Conservation (phyloP, 1,140 invertebrate species). For the Drosophila nebulosa region DNA sequence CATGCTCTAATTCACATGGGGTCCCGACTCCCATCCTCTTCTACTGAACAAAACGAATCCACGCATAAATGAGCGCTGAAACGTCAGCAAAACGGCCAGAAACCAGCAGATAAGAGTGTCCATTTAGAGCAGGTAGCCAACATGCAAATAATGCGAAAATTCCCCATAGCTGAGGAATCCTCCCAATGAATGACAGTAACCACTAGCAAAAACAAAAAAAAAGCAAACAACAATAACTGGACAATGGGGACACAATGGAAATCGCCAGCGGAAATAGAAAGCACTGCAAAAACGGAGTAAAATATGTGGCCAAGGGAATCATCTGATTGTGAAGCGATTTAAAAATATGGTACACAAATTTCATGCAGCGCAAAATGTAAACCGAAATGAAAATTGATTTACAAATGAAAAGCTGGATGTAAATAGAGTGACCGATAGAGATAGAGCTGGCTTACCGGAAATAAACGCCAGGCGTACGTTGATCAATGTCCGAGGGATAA, state of each 20-base stretch:
- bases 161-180: neutral
- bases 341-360: slow-evolving; percentile 46
- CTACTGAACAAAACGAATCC: slow-evolving; percentile 18
- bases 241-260: too few relatives aligned
- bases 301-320: slow-evolving; percentile 1
- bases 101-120: neutral
- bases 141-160: slow-evolving; percentile 61
- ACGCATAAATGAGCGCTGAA: slow-evolving; percentile 52
- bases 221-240: neutral
- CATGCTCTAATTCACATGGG: neutral
- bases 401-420: neutral
- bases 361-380: too few relatives aligned
- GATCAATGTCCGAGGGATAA: slow-evolving; percentile 84
- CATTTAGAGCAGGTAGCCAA: slow-evolving; percentile 19
- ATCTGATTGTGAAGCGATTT: slow-evolving; percentile 41
- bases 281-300: slow-evolving; percentile 9
- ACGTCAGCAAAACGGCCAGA: slow-evolving; percentile 34
- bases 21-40: neutral
- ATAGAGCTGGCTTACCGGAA: slow-evolving; percentile 82
- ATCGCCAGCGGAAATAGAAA: neutral
- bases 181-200: slow-evolving; percentile 67
- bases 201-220: slow-evolving; percentile 44
- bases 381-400: too few relatives aligned
- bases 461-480: slow-evolving; percentile 88
- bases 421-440: neutral